Base-by-base conservation (phyloP, 2,888 invertebrate genomes). In the Idaea aversata region DNA sequence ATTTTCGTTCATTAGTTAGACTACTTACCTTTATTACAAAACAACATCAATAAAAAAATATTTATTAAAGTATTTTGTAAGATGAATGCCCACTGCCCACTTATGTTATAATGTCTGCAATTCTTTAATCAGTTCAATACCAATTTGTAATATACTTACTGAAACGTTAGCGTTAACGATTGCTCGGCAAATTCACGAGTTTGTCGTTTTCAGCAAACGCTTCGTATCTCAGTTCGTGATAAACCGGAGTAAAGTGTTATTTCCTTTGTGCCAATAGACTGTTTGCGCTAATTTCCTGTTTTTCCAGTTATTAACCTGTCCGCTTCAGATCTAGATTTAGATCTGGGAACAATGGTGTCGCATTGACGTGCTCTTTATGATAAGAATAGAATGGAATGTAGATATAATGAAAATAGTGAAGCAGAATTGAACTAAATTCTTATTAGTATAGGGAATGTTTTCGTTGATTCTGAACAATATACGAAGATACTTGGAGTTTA, bases 211-310 rank as follows among this genome's bases (percentile, higher is more conserved):
- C 63, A 63, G 35, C 15, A 60, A 38, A 59, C 5, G 57, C 69
- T 71, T 70, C 69, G 65, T 66, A 71, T 75, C 74, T 73, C 71
- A 65, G 70, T 71, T 71, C 72, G 74, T 76, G 75, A 78, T 78
- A 75, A 75, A 74, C 73, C 68, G 71, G 72, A 72, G 70, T 70
- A 65, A 75, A 77, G 78, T 80, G 78, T 76, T 78, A 85, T 86
- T 87, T 88, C 86, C 88, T 88, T 88, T 87, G 87, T 88, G 87
- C 81, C 80, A 82, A 84, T 86, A 78, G 80, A 77, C 81, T 78
- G 79, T 81, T 83, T 82, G 81, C 80, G 74, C 77, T 83, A 80
- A 87, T 86, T 84, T 85, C 84, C 86, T 84, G 82, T 75, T 79
- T 80, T 83, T 74, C 72, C 76, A 82, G 79, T 79, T 80, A 76